Base-by-base conservation (phyloP, 2,888 invertebrate species). In the Brachyopa scutellaris region DNA sequence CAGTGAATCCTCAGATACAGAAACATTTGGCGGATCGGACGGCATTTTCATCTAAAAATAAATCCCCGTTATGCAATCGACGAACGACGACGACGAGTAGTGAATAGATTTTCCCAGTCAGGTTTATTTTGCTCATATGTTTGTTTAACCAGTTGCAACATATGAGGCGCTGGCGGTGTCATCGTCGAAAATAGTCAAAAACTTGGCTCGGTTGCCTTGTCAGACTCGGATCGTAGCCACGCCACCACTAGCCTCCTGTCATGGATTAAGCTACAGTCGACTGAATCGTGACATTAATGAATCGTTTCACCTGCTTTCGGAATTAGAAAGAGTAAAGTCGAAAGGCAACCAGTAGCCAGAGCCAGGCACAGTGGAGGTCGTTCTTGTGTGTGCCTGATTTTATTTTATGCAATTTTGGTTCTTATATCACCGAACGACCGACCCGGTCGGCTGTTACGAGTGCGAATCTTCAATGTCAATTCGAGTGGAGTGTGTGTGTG, bases 261-360 rank as follows among this genome's bases (percentile, higher is more conserved):
- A 79, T 31, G 49, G 61, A 79, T 74, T 40, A 73, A 66, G 51
- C 66, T 61, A 73, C 61, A 57, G 36, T 61, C 74, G 61, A 21
- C 74, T 55, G 59, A 26, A 66, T 79, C 62, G 69, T 80, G 79
- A 74, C 79, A 45, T 74, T 80, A 76, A 80, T 80, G 76, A 80
- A 80, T 80, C 76, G 79, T 80, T 74, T 80, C 69, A 80, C 79
- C 76, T 80, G 79, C 69, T 76, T 76, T 80, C 62, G 55, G 69
- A 36, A 38, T 57, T 29, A 70, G 62, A 77, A 70, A 70, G 47
- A 69, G 47, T 31, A 62, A 77, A 77, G 15, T 31, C 21, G 15
- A 55, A 13, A 36, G 15, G 47, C 38, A 49, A 1, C 36, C 69
- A 51, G 59, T 59, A 59, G 57, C 66, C 17, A 23, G 31, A n/a